Conservation (phyloP, 2,888 invertebrate species). For the Poecilus cupreus region DNA sequence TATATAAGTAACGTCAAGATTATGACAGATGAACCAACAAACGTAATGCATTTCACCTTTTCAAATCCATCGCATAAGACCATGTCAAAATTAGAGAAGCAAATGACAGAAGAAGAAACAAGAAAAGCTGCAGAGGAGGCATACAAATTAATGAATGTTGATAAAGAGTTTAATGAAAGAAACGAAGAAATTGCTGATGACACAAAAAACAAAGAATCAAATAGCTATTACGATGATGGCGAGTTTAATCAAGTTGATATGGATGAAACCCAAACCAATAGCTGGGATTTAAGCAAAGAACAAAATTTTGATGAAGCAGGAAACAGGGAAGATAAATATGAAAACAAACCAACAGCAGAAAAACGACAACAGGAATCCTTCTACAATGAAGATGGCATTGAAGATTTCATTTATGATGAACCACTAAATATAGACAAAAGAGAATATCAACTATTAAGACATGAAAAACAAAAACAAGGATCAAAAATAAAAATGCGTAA, state of each 20-base stretch:
- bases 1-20: not conserved
- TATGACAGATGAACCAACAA: not conserved
- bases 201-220: not conserved
- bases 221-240: constrained; percentile 6
- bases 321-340: not conserved
- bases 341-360: too few species aligned
- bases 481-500: not conserved
- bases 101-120: constrained; percentile 27
- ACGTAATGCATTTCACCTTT: not conserved
- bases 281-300: not conserved
- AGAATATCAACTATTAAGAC: not conserved
- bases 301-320: not conserved
- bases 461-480: not conserved
- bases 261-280: not conserved
- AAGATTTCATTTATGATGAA: not conserved
- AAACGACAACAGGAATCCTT: not conserved
- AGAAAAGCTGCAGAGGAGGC: constrained; percentile 18
- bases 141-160: constrained; percentile 40
- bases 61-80: not conserved
- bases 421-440: not conserved
- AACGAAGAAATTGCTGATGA: not conserved
- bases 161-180: constrained; percentile 43
- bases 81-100: not conserved
- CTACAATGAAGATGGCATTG: not conserved
- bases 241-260: not conserved